These are phyloP conservation scores for Larimichthys polyactis DNA, from an alignment of 2,113 vertebrate species.

Conservation along the genomic window DNA sequence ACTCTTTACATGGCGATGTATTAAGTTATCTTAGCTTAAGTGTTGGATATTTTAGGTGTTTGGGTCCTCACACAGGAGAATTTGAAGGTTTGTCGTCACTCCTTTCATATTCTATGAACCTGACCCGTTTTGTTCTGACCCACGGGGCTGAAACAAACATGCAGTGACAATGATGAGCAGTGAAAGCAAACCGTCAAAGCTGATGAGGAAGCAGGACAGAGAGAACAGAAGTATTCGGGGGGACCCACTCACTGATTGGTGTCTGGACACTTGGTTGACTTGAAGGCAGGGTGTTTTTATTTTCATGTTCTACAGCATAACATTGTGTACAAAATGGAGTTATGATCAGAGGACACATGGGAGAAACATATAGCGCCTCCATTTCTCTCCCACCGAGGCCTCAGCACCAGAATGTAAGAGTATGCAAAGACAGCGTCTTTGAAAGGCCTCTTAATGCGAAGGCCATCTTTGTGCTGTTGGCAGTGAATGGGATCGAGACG, in stretches of 20 bases:
- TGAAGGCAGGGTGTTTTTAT: slow-evolving; percentile 76
- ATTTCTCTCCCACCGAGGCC: slow-evolving; percentile 33
- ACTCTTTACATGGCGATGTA: neutral
- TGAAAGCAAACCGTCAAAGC: slow-evolving; percentile 6
- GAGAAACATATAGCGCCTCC: slow-evolving; percentile 68
- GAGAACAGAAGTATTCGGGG: neutral
- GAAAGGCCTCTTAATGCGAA: slow-evolving; percentile 41
- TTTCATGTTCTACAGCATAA: slow-evolving; percentile 80
- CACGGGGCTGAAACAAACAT: neutral
- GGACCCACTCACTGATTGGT: slow-evolving; percentile 35
- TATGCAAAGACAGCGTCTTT: slow-evolving; percentile 19
- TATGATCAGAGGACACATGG: slow-evolving; percentile 48
- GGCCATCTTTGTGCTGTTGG: slow-evolving; percentile 34
- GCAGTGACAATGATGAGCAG: neutral
- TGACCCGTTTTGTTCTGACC: neutral
- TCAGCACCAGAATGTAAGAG: slow-evolving; percentile 47
- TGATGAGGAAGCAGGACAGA: slow-evolving; percentile 25
- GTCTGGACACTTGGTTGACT: slow-evolving; percentile 65
- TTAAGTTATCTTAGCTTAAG: neutral
- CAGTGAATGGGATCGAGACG: slow-evolving; percentile 37
- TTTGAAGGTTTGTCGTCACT: too few relatives aligned
- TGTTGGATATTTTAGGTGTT: neutral
- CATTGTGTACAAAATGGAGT: slow-evolving; percentile 70
- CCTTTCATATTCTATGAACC: neutral
- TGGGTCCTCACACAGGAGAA: too few relatives aligned